Base-by-base conservation (phyloP, 2,113 vertebrate genomes). In the human region DNA sequence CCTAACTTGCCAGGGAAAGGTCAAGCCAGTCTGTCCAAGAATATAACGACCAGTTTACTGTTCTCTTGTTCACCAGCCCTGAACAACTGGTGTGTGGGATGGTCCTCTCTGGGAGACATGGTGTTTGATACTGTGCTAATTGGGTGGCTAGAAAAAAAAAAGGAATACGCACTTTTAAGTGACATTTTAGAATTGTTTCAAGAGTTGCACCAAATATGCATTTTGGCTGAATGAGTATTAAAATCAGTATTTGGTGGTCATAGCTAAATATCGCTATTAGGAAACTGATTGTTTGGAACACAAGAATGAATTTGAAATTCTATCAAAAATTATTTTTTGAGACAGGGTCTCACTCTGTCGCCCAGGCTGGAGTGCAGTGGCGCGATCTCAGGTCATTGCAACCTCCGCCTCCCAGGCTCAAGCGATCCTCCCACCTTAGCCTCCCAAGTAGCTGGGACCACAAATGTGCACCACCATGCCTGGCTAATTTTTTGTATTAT, bases 1-100 rank as follows among this genome's bases (percentile, higher is more conserved):
- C 57, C 70, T 59, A 82, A 95, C 68, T 88, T 81, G 57, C 52
- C n/a, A 64, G 48, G n/a, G 80, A 70, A 95, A 97, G 96, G 96
- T 73, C 85, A 92, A 87, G 45, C 79, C 72, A 76, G 91, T 89
- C 83, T 97, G 94, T 90, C 92, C 92, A 82, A 88, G 97, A 96
- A 93, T 78, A 61, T 72, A 55, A 78, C 2, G 76, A 73, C 81
- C 93, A 59, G 80, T 89, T 96, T 81, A 48, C 90, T 83, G 89
- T 93, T 96, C 72, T 85, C 55, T 76, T 59, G 23, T 38, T 91
- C 52, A 23, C 10, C 25, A 97, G 75, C 81, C n/a, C 86, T 70
- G 38, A 94, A 97, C 94, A 97, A 93, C 78, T 94, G 89, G 43
- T 94, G 75, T 83, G 97, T 93, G 95, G 94, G 96, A 17, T 59